A percentile compares a stretch with the other conserved stretches of the same genome.
Conservation (phyloP, 2,888 invertebrate genomes). For the Dynastes grantii region DNA sequence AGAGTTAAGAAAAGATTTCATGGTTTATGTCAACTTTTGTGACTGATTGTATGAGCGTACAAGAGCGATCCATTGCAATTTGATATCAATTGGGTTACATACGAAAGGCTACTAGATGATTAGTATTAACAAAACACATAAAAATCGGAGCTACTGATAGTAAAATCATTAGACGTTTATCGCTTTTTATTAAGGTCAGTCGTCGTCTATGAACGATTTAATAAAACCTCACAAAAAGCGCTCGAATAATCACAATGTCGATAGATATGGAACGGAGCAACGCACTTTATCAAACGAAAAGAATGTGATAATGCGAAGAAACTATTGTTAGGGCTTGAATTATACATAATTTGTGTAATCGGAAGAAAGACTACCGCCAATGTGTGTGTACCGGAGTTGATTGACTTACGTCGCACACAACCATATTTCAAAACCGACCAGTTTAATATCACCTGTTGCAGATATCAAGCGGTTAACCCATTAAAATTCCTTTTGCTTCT, state of each 20-base stretch:
- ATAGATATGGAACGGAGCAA: slow-evolving; percentile 43
- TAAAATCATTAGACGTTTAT: slow-evolving; percentile 32
- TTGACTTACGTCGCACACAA: neutral
- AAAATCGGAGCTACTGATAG: slow-evolving; percentile 40
- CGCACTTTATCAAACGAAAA: slow-evolving; percentile 47
- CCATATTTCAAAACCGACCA: no score
- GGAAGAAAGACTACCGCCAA: slow-evolving; percentile 20
- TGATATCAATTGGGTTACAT: slow-evolving; percentile 30
- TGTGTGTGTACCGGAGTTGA: neutral
- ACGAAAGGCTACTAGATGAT: slow-evolving; percentile 21
- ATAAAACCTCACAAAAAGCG: slow-evolving; percentile 40
- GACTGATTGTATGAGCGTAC: neutral
- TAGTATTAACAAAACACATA: slow-evolving; percentile 31
- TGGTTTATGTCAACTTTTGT: no score
- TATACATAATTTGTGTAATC: slow-evolving; percentile 12
- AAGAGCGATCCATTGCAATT: slow-evolving; percentile 16
- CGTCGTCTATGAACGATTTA: slow-evolving; percentile 37
- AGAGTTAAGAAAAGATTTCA: no score
- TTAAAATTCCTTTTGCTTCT: no score
- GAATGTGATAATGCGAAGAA: slow-evolving; percentile 37
- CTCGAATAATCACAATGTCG: slow-evolving; percentile 37
- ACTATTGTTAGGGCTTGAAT: slow-evolving; percentile 24
- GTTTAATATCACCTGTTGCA: no score
- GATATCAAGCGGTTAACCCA: no score
- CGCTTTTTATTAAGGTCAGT: slow-evolving; percentile 44